Evolutionary conservation across 1,140 invertebrate genomes (phyloP).

Genomic region (Venturia canescens): DNA sequence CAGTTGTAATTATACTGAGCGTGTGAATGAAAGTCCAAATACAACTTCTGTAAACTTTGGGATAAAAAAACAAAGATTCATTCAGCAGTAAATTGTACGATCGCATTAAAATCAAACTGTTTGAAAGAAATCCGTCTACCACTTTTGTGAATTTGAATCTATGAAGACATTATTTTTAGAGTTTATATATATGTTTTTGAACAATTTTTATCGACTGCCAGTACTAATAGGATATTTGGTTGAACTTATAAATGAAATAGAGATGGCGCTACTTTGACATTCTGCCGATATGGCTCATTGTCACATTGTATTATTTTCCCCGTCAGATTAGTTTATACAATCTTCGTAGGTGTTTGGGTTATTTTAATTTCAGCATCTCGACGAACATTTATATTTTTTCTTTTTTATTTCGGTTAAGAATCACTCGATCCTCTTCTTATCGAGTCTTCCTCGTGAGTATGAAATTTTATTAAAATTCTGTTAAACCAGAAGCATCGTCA

Average conservation of each 20-base stretch:
- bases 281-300: background rate
- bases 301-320: background rate
- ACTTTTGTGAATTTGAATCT: no score
- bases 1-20: background rate
- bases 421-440: background rate
- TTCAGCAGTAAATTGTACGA: no score
- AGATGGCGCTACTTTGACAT: no score
- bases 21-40: background rate
- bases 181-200: no score
- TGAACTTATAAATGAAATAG: no score
- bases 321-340: conserved; percentile 3
- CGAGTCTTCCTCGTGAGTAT: background rate
- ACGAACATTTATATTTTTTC: background rate
- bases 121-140: no score
- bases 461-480: background rate
- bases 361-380: background rate
- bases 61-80: no score
- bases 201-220: no score
- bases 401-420: background rate
- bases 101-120: no score
- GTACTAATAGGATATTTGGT: no score
- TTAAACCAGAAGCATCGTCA: background rate
- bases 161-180: no score
- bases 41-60: no score
- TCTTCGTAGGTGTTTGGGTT: background rate